Conservation (phyloP, 2,888 invertebrate genomes). For the Brachynemurus nebulosus region DNA sequence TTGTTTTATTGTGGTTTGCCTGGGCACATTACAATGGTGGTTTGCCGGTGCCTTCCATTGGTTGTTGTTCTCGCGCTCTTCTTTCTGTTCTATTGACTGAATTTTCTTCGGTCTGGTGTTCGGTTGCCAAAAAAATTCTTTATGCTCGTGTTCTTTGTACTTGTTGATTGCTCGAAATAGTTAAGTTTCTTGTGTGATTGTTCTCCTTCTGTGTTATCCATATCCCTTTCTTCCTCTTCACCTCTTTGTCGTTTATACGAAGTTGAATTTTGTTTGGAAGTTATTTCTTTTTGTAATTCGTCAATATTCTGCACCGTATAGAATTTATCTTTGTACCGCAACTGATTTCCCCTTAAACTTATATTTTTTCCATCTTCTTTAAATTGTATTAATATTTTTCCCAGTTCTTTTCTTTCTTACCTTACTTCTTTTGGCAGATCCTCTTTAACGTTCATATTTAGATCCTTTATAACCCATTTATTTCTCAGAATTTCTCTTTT, state of each 20-base stretch:
- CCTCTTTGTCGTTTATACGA: no score
- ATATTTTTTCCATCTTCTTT: neutral
- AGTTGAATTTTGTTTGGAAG: neutral
- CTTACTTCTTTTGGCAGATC: neutral
- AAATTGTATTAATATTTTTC: neutral
- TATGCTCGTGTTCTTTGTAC: neutral
- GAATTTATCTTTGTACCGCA: no score
- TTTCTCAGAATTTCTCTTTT: neutral
- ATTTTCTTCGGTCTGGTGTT: neutral
- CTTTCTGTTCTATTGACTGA: neutral
- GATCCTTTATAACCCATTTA: neutral
- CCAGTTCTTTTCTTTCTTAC: neutral
- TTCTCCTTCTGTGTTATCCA: neutral
- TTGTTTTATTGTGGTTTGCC: neutral
- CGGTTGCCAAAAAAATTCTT: neutral
- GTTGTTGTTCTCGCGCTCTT: neutral
- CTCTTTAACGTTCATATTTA: neutral
- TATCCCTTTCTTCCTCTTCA: no score
- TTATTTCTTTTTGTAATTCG: no score
- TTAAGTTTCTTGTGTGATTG: neutral
- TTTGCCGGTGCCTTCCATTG: conserved; percentile 1
- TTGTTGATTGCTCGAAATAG: neutral
- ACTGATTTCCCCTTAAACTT: no score
- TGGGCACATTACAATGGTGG: neutral
- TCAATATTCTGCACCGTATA: no score